phyloP scores from a whole-genome alignment of 1,140 invertebrate genomes.

The Aporrectodea caliginosa region DNA sequence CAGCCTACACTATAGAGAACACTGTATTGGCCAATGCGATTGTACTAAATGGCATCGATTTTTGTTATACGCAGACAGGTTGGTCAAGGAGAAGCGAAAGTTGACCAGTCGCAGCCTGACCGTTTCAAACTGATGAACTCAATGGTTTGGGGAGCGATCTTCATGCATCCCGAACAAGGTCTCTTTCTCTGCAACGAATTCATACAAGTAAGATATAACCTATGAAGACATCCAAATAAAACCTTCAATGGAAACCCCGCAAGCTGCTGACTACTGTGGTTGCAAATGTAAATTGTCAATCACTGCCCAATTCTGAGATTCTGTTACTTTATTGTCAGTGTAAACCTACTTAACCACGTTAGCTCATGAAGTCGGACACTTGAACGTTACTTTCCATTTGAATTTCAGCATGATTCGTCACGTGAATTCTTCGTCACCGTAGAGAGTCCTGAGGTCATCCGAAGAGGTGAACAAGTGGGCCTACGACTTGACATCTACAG shows the following conservation, averaged over 20 bases:
- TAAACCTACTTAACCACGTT: too few species aligned
- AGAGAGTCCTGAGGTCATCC: constrained; percentile 17
- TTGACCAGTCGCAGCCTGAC: constrained; percentile 8
- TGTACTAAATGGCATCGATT: too few species aligned
- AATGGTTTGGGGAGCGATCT: constrained; percentile 16
- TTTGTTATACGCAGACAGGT: constrained; percentile 6
- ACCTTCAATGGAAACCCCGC: too few species aligned
- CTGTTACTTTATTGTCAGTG: too few species aligned
- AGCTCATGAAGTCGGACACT: too few species aligned
- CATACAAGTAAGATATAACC: constrained; percentile 13
- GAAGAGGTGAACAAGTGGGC: constrained; percentile 31
- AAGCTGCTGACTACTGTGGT: too few species aligned
- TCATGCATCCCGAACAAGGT: constrained; percentile 23
- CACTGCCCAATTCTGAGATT: too few species aligned
- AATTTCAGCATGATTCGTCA: constrained; percentile 26
- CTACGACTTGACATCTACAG: constrained; percentile 24
- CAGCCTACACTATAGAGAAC: too few species aligned
- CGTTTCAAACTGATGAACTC: constrained; percentile 11
- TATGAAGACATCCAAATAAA: too few species aligned
- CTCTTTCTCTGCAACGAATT: background rate
- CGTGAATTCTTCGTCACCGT: constrained; percentile 18
- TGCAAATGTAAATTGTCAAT: too few species aligned
- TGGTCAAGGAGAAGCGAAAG: constrained; percentile 18
- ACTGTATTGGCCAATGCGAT: too few species aligned
- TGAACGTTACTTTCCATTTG: too few species aligned